phyloP scores from a whole-genome alignment of 2,113 vertebrate species.

The Leptosomus discolor region DNA sequence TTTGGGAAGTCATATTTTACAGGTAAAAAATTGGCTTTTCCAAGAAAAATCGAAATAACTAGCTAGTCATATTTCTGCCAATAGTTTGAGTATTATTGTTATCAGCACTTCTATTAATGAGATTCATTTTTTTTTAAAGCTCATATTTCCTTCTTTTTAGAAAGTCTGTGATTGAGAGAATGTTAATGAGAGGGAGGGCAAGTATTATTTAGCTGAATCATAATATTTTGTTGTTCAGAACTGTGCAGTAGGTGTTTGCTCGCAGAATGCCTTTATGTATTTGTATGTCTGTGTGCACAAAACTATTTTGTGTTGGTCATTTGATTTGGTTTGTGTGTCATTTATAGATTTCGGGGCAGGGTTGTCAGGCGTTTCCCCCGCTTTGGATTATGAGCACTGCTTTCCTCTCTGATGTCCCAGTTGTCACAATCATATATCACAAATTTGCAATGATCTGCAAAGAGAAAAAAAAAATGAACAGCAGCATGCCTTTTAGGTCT shows the following conservation, averaged over 20 bases:
- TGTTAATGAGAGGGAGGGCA: slow-evolving; percentile 60
- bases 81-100: slow-evolving; percentile 1
- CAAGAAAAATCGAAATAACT: slow-evolving; percentile 3
- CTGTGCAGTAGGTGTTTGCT: slow-evolving; percentile 43
- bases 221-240: slow-evolving; percentile 11
- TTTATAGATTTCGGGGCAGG: background rate
- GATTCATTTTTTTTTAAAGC: background rate
- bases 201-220: slow-evolving; percentile 55
- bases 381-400: slow-evolving; percentile 10
- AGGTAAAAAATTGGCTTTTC: slow-evolving; percentile 80
- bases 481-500: background rate
- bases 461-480: background rate
- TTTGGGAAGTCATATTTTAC: slow-evolving; percentile 98
- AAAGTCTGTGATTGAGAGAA: slow-evolving; percentile 50
- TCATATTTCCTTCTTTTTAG: slow-evolving; percentile 55
- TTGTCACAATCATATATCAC: background rate
- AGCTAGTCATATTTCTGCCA: background rate
- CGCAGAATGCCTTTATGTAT: background rate
- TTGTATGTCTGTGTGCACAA: background rate
- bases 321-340: slow-evolving; percentile 7
- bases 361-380: background rate
- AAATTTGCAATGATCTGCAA: background rate
- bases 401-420: background rate
- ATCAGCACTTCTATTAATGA: background rate
- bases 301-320: slow-evolving; percentile 18